Evolutionary conservation across 2,888 invertebrate genomes (phyloP).

Genomic region (Mamestra brassicae): DNA sequence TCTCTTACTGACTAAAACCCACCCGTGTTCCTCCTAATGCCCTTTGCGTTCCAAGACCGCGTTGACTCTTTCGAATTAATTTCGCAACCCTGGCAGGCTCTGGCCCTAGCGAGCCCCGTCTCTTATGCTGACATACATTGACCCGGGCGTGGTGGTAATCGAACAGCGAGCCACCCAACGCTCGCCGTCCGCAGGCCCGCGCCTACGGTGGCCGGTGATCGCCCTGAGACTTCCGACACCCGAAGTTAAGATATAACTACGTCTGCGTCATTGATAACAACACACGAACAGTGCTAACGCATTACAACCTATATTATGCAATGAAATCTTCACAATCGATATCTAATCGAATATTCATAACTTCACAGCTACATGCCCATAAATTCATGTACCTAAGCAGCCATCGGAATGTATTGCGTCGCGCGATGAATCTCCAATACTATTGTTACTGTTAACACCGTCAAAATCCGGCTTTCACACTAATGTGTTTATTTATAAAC

Average conservation of each 20-base stretch:
- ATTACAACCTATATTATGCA: conserved; percentile 22
- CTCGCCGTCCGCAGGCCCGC: too few species aligned
- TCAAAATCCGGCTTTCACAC: conserved; percentile 84
- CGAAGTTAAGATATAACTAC: neutral
- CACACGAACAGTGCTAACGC: conserved; percentile 24
- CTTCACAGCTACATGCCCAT: conserved; percentile 31
- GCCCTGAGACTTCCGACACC: too few species aligned
- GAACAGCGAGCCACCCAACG: too few species aligned
- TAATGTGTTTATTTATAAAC: conserved; percentile 85
- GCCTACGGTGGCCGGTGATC: too few species aligned
- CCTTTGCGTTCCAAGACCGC: too few species aligned
- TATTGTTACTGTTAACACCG: conserved; percentile 74
- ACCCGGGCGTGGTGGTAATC: too few species aligned
- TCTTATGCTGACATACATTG: too few species aligned
- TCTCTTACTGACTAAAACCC: too few species aligned
- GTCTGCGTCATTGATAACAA: neutral
- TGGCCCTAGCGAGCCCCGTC: too few species aligned
- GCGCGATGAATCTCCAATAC: conserved; percentile 65
- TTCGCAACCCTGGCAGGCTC: too few species aligned
- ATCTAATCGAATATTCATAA: conserved; percentile 54
- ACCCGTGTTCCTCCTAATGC: too few species aligned
- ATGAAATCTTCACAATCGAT: conserved; percentile 29
- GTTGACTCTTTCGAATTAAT: too few species aligned
- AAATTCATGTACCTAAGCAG: conserved; percentile 45
- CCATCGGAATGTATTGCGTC: conserved; percentile 56